phyloP scores from a whole-genome alignment of 2,888 invertebrate species.

The Lordiphosa fenestrarum region DNA sequence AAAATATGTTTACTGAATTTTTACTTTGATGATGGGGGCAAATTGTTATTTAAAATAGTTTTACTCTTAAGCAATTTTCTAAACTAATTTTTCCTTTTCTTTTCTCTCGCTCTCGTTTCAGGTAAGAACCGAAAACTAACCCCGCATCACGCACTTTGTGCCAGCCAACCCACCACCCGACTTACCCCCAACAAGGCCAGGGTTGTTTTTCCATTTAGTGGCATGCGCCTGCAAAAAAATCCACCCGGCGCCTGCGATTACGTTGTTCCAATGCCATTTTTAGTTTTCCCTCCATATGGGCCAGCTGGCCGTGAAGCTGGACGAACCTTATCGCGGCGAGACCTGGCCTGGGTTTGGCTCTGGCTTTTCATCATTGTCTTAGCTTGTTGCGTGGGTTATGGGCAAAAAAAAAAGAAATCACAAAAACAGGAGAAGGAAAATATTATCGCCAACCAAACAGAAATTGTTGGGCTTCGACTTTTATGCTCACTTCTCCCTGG shows the following conservation, averaged over 20 bases:
- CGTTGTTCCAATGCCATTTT: constrained; percentile 68
- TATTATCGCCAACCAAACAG: constrained; percentile 6
- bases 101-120: too few relatives aligned
- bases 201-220: constrained; percentile 61
- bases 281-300: constrained; percentile 66
- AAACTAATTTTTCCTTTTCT: too few relatives aligned
- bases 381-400: constrained; percentile 12
- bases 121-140: background rate
- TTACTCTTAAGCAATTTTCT: background rate
- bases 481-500: constrained; percentile 44
- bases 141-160: constrained; percentile 13
- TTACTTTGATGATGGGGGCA: background rate
- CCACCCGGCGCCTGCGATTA: constrained; percentile 66
- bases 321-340: constrained; percentile 49
- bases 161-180: too few relatives aligned
- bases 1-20: background rate
- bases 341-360: constrained; percentile 11
- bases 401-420: background rate
- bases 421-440: too few relatives aligned
- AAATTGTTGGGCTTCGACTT: constrained; percentile 4
- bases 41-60: constrained; percentile 7
- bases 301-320: constrained; percentile 31
- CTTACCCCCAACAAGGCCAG: constrained; percentile 51
- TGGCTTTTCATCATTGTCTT: constrained; percentile 8
- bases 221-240: constrained; percentile 55